These are phyloP conservation scores for Sogatella furcifera DNA, from an alignment of 1,140 invertebrate genomes.

Conservation along the genomic window DNA sequence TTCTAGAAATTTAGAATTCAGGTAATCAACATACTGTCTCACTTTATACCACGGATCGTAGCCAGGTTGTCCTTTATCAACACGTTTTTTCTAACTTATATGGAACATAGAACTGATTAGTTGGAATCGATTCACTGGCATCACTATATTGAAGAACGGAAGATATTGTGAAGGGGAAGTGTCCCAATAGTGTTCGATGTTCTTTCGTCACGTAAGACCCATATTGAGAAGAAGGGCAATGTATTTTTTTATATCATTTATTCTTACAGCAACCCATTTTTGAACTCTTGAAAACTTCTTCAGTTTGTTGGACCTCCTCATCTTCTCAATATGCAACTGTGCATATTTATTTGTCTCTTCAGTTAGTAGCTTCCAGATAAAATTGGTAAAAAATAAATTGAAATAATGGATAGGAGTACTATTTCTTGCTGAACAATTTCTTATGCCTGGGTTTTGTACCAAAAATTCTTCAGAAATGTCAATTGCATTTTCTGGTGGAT, in stretches of 20 bases:
- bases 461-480: background rate
- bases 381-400: background rate
- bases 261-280: conserved; percentile 2
- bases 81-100: background rate
- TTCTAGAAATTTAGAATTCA: background rate
- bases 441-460: background rate
- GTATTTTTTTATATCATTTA: conserved; percentile 4
- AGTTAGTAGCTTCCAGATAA: background rate
- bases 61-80: background rate
- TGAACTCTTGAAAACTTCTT: background rate
- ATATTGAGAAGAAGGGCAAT: conserved; percentile 7
- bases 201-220: conserved; percentile 4
- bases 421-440: background rate
- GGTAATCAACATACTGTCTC: background rate
- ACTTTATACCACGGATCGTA: conserved; percentile 10
- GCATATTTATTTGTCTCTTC: background rate
- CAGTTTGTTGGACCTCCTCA: background rate
- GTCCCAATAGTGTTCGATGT: background rate
- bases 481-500: background rate
- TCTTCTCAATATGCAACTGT: background rate
- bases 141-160: background rate
- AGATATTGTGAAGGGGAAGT: background rate
- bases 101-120: background rate
- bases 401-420: background rate
- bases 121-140: background rate